Evolutionary conservation across 2,113 vertebrate genomes (phyloP).

Genomic region (Erythrocebus patas): DNA sequence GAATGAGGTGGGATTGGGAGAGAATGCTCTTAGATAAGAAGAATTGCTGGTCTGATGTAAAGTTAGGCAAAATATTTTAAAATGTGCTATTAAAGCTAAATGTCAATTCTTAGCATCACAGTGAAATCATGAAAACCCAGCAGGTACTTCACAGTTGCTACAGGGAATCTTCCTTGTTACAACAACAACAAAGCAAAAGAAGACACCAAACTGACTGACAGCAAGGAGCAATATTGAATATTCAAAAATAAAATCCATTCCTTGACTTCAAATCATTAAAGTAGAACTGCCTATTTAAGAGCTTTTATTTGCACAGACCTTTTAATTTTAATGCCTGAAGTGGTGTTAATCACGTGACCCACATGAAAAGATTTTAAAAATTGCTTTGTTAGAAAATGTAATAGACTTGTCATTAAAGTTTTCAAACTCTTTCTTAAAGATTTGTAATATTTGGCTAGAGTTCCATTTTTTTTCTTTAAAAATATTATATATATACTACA

Average conservation of each 20-base stretch:
- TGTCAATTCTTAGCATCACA: neutral
- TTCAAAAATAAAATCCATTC: neutral
- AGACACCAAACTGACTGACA: neutral
- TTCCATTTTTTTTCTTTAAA: constrained; percentile 24
- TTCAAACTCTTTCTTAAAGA: constrained; percentile 60
- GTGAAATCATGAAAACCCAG: neutral
- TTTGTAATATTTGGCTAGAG: constrained; percentile 65
- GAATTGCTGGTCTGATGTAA: neutral
- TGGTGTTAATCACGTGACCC: neutral
- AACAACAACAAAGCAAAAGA: neutral
- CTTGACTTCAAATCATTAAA: constrained; percentile 16
- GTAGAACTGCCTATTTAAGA: constrained; percentile 45
- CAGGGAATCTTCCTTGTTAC: constrained; percentile 17
- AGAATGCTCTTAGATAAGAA: neutral
- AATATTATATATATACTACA: neutral
- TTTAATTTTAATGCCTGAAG: constrained; percentile 23
- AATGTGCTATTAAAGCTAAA: neutral
- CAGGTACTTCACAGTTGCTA: neutral
- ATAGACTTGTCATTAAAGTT: constrained; percentile 55
- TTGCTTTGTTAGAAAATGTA: constrained; percentile 39
- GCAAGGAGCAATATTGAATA: neutral
- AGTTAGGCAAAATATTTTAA: neutral
- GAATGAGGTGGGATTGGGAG: neutral
- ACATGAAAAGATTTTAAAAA: constrained; percentile 49
- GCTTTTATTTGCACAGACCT: neutral